Base-by-base conservation (phyloP, 2,113 vertebrate species). In the Heliornis fulica region DNA sequence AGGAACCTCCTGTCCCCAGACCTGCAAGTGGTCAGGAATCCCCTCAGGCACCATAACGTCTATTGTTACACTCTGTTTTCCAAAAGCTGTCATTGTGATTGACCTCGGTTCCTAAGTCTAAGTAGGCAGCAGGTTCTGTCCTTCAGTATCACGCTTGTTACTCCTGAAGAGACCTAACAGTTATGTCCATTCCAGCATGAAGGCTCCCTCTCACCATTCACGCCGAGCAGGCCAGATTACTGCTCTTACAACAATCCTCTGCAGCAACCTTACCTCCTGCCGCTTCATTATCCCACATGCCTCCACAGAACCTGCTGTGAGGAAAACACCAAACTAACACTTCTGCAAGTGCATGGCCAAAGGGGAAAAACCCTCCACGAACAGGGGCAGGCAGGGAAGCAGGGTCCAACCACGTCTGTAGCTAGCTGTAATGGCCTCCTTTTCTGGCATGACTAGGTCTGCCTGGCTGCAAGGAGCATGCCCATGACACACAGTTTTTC, bases 111-210 rank as follows among this genome's bases (percentile, higher is more conserved):
- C 32, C 26, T 50, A 3, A 31, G 29, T 64, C 51, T 64, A 75
- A 65, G 26, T 22, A 74, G 21, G 70, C 84, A 94, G 38, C 46
- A 89, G 61, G 31, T 75, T 94, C 72, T 89, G 68, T 81, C 83
- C 57, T 70, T 80, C 64, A 43, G 46, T 54, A 48, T 69, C 28
- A 36, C 1, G 1, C 65, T 80, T 77, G 7, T 61, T 80, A 41
- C 21, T 93, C 36, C 60, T 64, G 36, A 78, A 85, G 32, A 87
- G 57, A 65, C 28, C 60, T 50, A 68, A 71, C 29, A 71, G 32
- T 83, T 89, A 34, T 12, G 54, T 65, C 54, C 41, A 29, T 72
- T 83, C 90, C 82, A 80, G 65, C 48, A 5, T 28, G 45, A 64
- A 76, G 81, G 57, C 29, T 94, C 41, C 31, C 13, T 82, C 63